Evolutionary conservation across 2,113 vertebrate genomes (phyloP), one percentile per base, ranked within the genome.

Genomic region (Siniperca knerii): DNA sequence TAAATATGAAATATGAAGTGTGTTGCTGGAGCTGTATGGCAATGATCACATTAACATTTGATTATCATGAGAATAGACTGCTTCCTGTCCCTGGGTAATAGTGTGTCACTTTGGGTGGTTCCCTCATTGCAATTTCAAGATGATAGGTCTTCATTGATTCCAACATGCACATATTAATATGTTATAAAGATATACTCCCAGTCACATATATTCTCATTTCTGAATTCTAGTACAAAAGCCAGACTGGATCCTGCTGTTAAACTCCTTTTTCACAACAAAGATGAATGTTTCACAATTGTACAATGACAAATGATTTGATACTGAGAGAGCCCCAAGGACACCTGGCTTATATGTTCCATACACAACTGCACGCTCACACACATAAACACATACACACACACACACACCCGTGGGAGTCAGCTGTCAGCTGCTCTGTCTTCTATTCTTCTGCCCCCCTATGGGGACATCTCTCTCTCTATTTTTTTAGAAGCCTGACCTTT

Each of bases 401-500:
- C 81, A 67, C 55, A 40, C 16, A 54, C 48, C 50, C 76, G 62
- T 29, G 29, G 29, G 29, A 29, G 29, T 29, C 61, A 70, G 69
- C 83, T 80, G 88, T 88, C 88, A 90, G 79, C 79, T 83, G 72
- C 77, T 83, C 61, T 58, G 25, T 57, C n/a, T 46, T 58, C 71
- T 60, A 7, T 61, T 13, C 23, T n/a, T 61, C 16, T 12, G 4
- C 18, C 54, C 70, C 73, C 82, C 87, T 13, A 60, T 60, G 72
- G 72, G 6, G 6, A 50, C 75, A 46, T 77, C 72, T 82, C 65
- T 77, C 71, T 75, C 60, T 71, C 10, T 73, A 29, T n/a, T 71
- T 64, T 87, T 78, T 88, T 76, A 76, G 64, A 65, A 66, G 61
- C 29, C 54, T 77, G 72, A 86, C 87, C 86, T 89, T 82, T 87